Evolutionary conservation across 2,888 invertebrate genomes (phyloP).

Genomic region (Lepetodrilus schrolli): DNA sequence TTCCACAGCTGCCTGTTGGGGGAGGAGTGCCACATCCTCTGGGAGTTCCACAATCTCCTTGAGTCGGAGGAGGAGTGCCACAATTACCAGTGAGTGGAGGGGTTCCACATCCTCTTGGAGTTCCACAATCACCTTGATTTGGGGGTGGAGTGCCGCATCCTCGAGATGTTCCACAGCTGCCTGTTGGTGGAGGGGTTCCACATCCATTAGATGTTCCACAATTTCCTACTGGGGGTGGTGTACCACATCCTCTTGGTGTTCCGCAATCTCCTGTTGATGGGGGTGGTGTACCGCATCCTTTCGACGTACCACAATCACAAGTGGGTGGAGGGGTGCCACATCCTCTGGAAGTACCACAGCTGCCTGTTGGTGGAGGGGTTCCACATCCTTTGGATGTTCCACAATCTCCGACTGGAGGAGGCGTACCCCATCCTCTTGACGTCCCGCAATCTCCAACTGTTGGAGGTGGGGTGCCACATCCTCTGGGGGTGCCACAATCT

Average conservation of each 20-base stretch:
- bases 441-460: slow-evolving; percentile 30
- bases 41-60: slow-evolving; percentile 12
- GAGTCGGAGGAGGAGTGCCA: slow-evolving; percentile 31
- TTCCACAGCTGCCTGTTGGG: slow-evolving; percentile 19
- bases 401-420: slow-evolving; percentile 35
- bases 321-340: slow-evolving; percentile 32
- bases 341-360: slow-evolving; percentile 35
- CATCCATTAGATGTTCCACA: slow-evolving; percentile 41
- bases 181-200: slow-evolving; percentile 33
- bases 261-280: slow-evolving; percentile 35
- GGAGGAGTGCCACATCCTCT: slow-evolving; percentile 24
- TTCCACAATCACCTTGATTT: slow-evolving; percentile 21
- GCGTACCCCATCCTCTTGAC: slow-evolving; percentile 37
- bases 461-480: slow-evolving; percentile 31
- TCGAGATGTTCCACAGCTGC: slow-evolving; percentile 35
- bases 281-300: slow-evolving; percentile 38
- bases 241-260: slow-evolving; percentile 41
- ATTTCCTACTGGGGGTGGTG: slow-evolving; percentile 32
- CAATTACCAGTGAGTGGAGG: slow-evolving; percentile 39
- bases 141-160: slow-evolving; percentile 24
- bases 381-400: slow-evolving; percentile 47
- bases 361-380: slow-evolving; percentile 21
- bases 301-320: slow-evolving; percentile 40
- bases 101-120: slow-evolving; percentile 36
- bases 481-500: slow-evolving; percentile 32